phyloP scores from a whole-genome alignment of 2,113 vertebrate species.

The Tupaia tana region DNA sequence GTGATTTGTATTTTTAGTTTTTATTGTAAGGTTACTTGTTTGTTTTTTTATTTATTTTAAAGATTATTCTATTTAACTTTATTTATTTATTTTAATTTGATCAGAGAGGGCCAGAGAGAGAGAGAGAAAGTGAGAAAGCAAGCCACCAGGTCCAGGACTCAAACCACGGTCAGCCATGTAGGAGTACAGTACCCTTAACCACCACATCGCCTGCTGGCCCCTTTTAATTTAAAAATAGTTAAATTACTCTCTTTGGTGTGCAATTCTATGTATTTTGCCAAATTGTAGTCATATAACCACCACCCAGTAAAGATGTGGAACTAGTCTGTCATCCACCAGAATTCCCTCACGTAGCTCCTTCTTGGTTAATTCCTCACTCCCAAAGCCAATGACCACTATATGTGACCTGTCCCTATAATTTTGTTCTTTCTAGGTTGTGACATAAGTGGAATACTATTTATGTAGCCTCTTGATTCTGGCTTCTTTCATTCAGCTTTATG shows the following conservation, averaged over 20 bases:
- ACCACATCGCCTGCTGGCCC: too few species aligned
- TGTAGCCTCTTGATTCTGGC: background rate
- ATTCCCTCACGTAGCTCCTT: background rate
- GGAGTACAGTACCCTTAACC: too few species aligned
- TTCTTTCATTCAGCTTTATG: background rate
- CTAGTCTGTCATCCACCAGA: background rate
- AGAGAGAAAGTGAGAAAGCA: too few species aligned
- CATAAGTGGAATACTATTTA: background rate
- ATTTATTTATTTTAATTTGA: too few species aligned
- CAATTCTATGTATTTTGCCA: background rate
- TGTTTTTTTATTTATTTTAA: background rate
- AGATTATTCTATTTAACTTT: too few species aligned
- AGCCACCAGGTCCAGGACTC: too few species aligned
- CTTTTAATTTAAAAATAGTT: background rate
- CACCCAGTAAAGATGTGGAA: background rate
- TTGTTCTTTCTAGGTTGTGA: background rate
- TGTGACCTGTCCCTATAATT: background rate
- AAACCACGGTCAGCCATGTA: too few species aligned
- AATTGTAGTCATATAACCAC: background rate
- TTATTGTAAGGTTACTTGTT: constrained; percentile 40
- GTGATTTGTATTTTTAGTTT: background rate
- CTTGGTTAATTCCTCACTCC: background rate
- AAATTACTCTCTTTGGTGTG: background rate
- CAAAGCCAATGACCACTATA: background rate
- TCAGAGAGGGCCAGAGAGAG: too few species aligned